These are phyloP conservation scores for Arion vulgaris DNA, from an alignment of 1,140 invertebrate species.

Conservation along the genomic window DNA sequence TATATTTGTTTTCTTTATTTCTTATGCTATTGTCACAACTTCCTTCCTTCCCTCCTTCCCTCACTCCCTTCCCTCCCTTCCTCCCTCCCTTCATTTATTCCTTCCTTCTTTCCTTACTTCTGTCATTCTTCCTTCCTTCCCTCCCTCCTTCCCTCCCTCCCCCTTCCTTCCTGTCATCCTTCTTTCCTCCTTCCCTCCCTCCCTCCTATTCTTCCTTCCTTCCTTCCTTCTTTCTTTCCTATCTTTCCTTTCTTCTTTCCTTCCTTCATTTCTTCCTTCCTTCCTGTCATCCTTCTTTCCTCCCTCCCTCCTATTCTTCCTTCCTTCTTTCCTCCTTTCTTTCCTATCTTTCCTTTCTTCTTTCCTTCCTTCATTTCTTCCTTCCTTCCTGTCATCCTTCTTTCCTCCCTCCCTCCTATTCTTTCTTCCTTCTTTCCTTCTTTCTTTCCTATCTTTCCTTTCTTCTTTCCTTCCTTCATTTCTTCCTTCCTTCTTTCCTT, in stretches of 20 bases:
- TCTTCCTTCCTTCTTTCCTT: neutral
- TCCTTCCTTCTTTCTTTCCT: neutral
- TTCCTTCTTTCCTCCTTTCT: too few relatives aligned
- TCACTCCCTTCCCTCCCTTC: too few relatives aligned
- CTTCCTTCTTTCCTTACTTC: neutral
- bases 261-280: neutral
- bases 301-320: too few relatives aligned
- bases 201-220: too few relatives aligned
- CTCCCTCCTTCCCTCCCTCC: slow-evolving; percentile 5
- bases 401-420: too few relatives aligned
- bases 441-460: neutral
- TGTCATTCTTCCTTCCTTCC: neutral
- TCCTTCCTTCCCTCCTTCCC: too few relatives aligned
- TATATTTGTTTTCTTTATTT: too few relatives aligned
- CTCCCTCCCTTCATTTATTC: too few relatives aligned
- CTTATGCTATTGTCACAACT: too few relatives aligned
- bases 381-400: neutral
- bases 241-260: neutral
- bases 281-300: neutral
- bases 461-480: neutral
- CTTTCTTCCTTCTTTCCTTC: neutral
- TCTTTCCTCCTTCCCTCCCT: too few relatives aligned
- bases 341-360: too few relatives aligned
- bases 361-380: neutral
- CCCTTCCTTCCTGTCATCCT: neutral